phyloP scores from a whole-genome alignment of 2,797 vertebrate species.

The Uromys caudimaculatus region DNA sequence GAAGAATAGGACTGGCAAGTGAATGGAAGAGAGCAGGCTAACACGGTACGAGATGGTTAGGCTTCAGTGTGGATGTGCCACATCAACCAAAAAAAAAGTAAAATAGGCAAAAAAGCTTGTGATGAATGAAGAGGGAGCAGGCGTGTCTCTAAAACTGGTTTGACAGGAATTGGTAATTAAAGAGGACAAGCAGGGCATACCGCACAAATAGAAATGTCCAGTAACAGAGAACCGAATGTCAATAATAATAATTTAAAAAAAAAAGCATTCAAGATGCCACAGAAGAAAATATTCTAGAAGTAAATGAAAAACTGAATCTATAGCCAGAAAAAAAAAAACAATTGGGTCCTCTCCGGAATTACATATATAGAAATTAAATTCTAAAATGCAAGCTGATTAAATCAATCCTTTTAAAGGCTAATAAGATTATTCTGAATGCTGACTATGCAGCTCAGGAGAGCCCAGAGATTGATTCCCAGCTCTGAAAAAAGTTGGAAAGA shows the following conservation, averaged over 20 bases:
- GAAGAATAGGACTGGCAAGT: neutral
- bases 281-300: neutral
- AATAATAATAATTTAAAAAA: neutral
- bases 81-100: neutral
- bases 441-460: neutral
- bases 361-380: neutral
- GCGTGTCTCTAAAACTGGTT: neutral
- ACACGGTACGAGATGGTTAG: neutral
- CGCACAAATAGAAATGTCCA: neutral
- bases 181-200: neutral
- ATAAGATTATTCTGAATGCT: neutral
- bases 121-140: neutral
- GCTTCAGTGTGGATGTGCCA: neutral
- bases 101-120: neutral
- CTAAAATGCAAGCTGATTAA: neutral
- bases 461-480: neutral
- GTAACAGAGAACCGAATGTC: neutral
- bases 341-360: neutral
- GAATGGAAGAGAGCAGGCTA: neutral
- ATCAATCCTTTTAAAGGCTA: neutral
- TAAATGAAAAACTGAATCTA: neutral
- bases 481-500: neutral
- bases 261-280: neutral
- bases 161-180: neutral
- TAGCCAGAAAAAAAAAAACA: neutral